Evolutionary conservation across 2,888 invertebrate species (phyloP).

Genomic region (Acanthococcus lagerstroemiae): DNA sequence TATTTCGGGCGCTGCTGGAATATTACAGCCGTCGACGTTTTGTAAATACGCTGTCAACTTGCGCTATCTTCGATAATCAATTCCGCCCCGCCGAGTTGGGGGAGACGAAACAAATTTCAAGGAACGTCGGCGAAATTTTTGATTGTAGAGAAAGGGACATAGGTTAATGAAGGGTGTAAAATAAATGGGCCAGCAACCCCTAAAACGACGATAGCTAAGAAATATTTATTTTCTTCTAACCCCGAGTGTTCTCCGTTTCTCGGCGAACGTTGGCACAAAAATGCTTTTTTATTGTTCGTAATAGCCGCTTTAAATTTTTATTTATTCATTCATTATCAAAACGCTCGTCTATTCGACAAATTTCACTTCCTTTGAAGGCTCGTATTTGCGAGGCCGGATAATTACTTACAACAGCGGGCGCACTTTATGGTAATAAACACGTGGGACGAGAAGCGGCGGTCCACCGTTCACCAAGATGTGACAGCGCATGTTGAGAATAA

Average conservation of each 20-base stretch:
- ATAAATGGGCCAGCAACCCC: constrained; percentile 15
- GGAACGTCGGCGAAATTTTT: constrained; percentile 3
- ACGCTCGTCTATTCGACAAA: neutral
- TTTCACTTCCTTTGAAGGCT: neutral
- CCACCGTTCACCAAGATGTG: too few relatives aligned
- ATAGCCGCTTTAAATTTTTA: neutral
- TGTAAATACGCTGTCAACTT: constrained; percentile 17
- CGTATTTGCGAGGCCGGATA: too few relatives aligned
- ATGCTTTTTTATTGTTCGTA: neutral
- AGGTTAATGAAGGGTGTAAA: constrained; percentile 26
- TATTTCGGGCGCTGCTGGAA: too few relatives aligned
- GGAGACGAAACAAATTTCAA: neutral
- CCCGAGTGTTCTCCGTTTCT: neutral
- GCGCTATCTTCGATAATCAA: constrained; percentile 12
- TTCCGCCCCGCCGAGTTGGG: neutral
- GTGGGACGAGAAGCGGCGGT: too few relatives aligned
- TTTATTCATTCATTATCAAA: neutral
- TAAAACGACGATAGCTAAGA: neutral
- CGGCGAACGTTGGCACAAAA: neutral
- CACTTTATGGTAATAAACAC: too few relatives aligned
- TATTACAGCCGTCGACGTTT: neutral
- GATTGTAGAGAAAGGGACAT: constrained; percentile 16
- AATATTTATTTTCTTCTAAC: neutral
- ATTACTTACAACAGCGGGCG: too few relatives aligned
- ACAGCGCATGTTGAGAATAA: too few relatives aligned